Evolutionary conservation across 2,797 vertebrate species (phyloP), one percentile per base, ranked within the genome.

Genomic region (Taeniopygia guttata): DNA sequence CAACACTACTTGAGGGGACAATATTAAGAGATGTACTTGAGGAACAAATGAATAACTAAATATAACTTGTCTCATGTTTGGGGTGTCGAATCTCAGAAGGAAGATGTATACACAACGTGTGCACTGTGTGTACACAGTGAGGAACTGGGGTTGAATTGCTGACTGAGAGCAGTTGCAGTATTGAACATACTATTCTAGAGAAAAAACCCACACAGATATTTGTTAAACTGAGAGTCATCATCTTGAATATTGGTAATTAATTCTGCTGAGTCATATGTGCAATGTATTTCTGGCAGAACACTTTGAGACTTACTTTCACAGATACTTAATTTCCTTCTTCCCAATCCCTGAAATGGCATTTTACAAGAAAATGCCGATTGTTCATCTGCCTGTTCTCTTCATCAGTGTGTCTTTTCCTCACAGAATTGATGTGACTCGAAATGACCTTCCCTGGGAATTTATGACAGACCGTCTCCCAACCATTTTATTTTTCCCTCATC

Each of bases 371-470:
- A 64, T 38, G 34, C 6, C 40, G 90, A 13, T 88, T 89, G 30
- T 72, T 80, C 16, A 30, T 36, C 6, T 91, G 60, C n/a, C n/a
- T 63, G 38, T 81, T 92, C 49, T 84, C 7, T 77, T 91, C 60
- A 86, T 79, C 36, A 36, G 7, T 46, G 15, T 90, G 16, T 86
- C 74, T 36, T 83, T 56, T 76, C 75, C 58, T 88, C 62, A 93
- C 74, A 99, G 99, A 97, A 98, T 99, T 52, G 99, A 99, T 76
- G 98, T 98, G 32, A 98, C 98, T 68, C 98, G 96, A 67, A 99
- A 99, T 66, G 99, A 99, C 96, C 99, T 99, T 91, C 99, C 99
- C 10, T 99, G 99, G 99, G 99, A 99, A 97, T 99, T 99, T 93
- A 99, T 99, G 99, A 99, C 99, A 69, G 98, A 99, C 82, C 98